A percentile compares a stretch with the other conserved stretches of the same genome.
Conservation (phyloP, 2,797 vertebrate species). For the Margarornis squamiger region DNA sequence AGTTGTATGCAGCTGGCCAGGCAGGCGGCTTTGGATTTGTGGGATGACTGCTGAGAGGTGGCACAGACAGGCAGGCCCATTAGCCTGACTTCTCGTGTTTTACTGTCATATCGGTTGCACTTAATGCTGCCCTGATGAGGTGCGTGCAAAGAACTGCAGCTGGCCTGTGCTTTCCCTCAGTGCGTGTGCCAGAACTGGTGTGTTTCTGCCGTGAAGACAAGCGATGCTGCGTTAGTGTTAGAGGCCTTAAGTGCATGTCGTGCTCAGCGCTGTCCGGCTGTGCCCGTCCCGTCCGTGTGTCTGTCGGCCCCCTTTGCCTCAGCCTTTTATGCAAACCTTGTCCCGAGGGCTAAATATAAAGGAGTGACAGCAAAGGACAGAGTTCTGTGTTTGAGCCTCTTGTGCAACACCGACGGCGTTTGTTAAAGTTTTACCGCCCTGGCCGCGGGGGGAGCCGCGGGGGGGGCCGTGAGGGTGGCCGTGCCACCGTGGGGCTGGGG, state of each 20-base stretch:
- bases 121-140: neutral
- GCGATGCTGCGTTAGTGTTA: slow-evolving; percentile 71
- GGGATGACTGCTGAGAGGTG: neutral
- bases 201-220: slow-evolving; percentile 45
- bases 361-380: neutral
- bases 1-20: neutral
- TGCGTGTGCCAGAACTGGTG: neutral
- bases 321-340: slow-evolving; percentile 20
- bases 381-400: neutral
- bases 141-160: neutral
- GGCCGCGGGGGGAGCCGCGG: neutral
- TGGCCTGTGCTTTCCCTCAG: slow-evolving; percentile 27
- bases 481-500: neutral
- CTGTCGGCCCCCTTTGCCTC: neutral
- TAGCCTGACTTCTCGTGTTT: neutral
- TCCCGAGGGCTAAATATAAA: slow-evolving; percentile 47
- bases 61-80: neutral
- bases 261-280: neutral
- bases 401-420: neutral
- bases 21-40: neutral
- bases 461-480: neutral
- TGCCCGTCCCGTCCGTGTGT: neutral
- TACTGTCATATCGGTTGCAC: neutral
- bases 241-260: slow-evolving; percentile 69
- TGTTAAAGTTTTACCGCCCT: neutral